Evolutionary conservation across 2,113 vertebrate genomes (phyloP), one percentile per base, ranked within the genome.

Genomic region (Mesoclemmys tuberculata): DNA sequence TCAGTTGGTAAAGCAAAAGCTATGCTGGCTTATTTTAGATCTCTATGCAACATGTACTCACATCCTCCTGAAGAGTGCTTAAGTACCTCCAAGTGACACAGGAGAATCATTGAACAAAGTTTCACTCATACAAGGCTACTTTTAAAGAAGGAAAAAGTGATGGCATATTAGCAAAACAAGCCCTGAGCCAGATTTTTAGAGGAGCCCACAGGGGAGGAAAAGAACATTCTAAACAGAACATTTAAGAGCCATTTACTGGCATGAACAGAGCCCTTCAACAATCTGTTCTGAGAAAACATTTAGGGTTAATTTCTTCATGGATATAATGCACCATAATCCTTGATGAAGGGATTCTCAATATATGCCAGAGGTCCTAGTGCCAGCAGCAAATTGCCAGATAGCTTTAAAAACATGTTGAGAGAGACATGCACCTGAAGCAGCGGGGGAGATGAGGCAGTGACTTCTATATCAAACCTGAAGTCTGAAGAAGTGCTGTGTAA

Each of bases 361-460:
- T 29, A 61, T 93, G 88, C 97, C 94, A 96, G 96, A 97, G 96
- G 91, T 97, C 82, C 93, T 95, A 87, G 95, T 96, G 95, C 95
- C 92, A 95, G 85, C 74, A 92, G 82, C 82, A 89, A 85, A 92
- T 91, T 13, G 27, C 80, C 93, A 94, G 51, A 27, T 35, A 81
- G 84, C 52, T 90, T 79, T 87, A 88, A 22, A 1, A 0, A 77
- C 24, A 1, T 1, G 2, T n/a, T 85, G 49, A 2, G 48, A 64
- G 87, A 86, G 52, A 93, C 78, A 78, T 75, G 85, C 85, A 52
- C n/a, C 74, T 85, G 13, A 46, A 5, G 52, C 71, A 27, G 35
- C 49, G 58, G 0, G 83, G 91, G 52, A 86, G 84, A 83, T 74
- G 14, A 89, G 38, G 58, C 71, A 48, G 75, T 3, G 19, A 16